Base-by-base conservation (phyloP, 2,113 vertebrate species). In the Oncorhynchus clarkii region DNA sequence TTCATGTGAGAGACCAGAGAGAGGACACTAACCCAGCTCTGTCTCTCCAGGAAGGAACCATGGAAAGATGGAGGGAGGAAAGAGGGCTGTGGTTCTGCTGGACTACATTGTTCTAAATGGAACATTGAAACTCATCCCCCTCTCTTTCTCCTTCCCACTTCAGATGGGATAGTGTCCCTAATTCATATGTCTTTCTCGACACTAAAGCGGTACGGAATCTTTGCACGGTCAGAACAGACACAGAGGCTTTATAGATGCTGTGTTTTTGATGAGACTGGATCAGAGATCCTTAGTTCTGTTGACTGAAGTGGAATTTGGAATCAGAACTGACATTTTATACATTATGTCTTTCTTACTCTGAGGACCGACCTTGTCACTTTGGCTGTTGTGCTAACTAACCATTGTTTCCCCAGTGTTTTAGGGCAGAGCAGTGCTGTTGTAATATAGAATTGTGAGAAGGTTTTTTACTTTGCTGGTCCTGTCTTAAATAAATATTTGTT, bases 331-430 rank as follows among this genome's bases (percentile, higher is more conserved):
- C 82, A 71, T 91, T 93, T 93, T 93, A 82, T 90, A 91, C 83
- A 83, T 80, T 76, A 80, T 79, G 78, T 82, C 85, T 90, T 92
- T 91, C 80, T 88, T 91, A 91, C 85, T 62, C 79, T 76, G 84
- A 88, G 76, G 82, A 85, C 66, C 82, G 84, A 89, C 84, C 84
- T 78, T 88, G 89, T 92, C 85, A 86, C 89, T 90, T 87, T 89
- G 90, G 90, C 91, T 94, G 89, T 93, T 83, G 93, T 93, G 88
- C 90, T 93, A 88, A 90, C 82, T 80, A 85, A 91, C 82, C 80
- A 86, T 85, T 85, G 85, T 90, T 93, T 84, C 87, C 87, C 89
- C 85, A 24, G 85, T 90, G 88, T 93, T 88, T 85, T 94, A 92
- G 91, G 90, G 81, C 91, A 92, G 91, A 86, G 87, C 89, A 90